Percentiles rank a stretch among this genome's conserved stretches.
These are phyloP conservation scores for Tipula vernalis DNA, from an alignment of 2,888 invertebrate species.

Conservation along the genomic window DNA sequence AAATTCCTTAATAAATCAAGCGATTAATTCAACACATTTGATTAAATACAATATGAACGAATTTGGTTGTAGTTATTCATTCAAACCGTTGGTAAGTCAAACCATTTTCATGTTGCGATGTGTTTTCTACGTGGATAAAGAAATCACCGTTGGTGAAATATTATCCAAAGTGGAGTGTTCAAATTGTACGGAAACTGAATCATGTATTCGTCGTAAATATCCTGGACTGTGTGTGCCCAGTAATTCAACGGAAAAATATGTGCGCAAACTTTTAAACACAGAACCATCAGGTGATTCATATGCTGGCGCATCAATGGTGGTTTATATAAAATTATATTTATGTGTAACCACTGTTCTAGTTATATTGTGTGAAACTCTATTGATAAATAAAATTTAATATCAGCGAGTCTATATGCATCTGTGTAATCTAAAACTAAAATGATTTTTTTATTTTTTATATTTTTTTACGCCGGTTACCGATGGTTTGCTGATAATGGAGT, in stretches of 20 bases:
- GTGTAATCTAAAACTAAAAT: too few species aligned
- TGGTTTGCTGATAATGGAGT: too few species aligned
- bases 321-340: neutral
- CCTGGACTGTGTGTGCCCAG: neutral
- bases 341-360: neutral
- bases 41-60: neutral
- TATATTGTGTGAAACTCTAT: neutral
- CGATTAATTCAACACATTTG: neutral
- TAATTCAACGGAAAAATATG: neutral
- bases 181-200: neutral
- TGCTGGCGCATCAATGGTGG: neutral
- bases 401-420: neutral
- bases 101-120: neutral
- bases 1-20: neutral
- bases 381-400: neutral
- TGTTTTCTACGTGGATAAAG: neutral
- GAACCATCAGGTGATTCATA: neutral
- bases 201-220: neutral
- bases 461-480: too few species aligned
- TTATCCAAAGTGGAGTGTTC: neutral
- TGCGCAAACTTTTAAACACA: neutral
- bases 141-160: neutral
- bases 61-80: neutral
- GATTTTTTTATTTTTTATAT: too few species aligned
- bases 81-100: neutral